These are phyloP conservation scores for Mystacornis crossleyi DNA, from an alignment of 2,113 vertebrate genomes.

Conservation along the genomic window DNA sequence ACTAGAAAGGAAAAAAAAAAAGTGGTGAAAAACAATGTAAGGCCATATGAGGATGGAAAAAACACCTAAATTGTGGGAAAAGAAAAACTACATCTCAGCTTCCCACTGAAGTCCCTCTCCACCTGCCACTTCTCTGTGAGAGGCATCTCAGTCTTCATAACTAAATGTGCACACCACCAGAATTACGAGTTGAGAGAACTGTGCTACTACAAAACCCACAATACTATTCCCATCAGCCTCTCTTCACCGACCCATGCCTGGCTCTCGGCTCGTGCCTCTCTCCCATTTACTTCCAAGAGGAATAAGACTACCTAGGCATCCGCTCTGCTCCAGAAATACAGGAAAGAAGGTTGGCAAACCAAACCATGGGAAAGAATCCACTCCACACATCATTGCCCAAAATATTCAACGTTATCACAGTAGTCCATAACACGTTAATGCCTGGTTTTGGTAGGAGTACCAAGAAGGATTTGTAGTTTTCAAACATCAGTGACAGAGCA, in stretches of 20 bases:
- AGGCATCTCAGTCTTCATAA: neutral
- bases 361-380: neutral
- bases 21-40: neutral
- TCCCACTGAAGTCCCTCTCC: neutral
- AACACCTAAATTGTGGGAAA: neutral
- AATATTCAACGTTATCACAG: neutral
- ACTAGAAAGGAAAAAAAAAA: neutral
- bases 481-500: neutral
- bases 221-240: neutral
- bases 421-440: neutral
- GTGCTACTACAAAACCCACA: neutral
- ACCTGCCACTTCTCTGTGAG: neutral
- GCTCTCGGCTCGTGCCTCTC: neutral
- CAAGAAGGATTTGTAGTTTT: neutral
- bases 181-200: neutral
- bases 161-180: neutral
- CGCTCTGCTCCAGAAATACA: neutral
- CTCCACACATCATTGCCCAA: neutral
- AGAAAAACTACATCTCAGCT: neutral
- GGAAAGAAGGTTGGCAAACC: neutral
- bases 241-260: neutral
- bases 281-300: neutral
- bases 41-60: fast-evolving
- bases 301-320: neutral
- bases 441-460: neutral